Percentiles rank a stretch among this genome's conserved stretches.
These are phyloP conservation scores for Lasioglossum baleicum DNA, from an alignment of 1,140 invertebrate species.

Conservation along the genomic window DNA sequence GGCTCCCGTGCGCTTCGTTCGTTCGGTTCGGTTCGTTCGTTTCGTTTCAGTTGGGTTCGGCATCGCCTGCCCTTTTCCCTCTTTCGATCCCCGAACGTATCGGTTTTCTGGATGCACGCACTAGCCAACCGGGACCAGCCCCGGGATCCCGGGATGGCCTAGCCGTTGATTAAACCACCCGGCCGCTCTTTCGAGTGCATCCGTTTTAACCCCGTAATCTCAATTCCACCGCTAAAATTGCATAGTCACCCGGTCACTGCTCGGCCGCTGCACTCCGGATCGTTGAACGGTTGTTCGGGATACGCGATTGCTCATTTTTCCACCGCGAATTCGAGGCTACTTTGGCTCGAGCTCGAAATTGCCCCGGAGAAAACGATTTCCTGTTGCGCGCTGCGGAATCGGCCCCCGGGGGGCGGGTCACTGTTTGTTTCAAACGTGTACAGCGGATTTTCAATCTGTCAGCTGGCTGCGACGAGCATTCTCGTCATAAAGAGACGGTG, in stretches of 20 bases:
- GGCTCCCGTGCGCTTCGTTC: neutral
- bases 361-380: neutral
- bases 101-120: conserved; percentile 25
- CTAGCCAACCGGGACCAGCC: neutral
- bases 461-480: too few species aligned
- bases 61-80: too few species aligned
- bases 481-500: too few species aligned
- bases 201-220: conserved; percentile 40
- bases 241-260: neutral
- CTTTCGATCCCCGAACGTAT: neutral
- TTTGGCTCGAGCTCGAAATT: neutral
- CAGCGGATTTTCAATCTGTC: too few species aligned
- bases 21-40: too few species aligned
- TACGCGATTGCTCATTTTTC: neutral
- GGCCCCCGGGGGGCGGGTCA: neutral
- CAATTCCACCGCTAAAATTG: conserved; percentile 25
- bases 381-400: neutral
- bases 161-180: conserved; percentile 20
- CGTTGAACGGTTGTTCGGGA: neutral
- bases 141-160: neutral
- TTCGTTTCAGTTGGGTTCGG: too few species aligned
- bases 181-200: conserved; percentile 5
- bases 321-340: neutral
- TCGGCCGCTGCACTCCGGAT: neutral
- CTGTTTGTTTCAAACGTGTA: neutral